Evolutionary conservation across 2,797 vertebrate species (phyloP).

Genomic region (Nothura maculosa): DNA sequence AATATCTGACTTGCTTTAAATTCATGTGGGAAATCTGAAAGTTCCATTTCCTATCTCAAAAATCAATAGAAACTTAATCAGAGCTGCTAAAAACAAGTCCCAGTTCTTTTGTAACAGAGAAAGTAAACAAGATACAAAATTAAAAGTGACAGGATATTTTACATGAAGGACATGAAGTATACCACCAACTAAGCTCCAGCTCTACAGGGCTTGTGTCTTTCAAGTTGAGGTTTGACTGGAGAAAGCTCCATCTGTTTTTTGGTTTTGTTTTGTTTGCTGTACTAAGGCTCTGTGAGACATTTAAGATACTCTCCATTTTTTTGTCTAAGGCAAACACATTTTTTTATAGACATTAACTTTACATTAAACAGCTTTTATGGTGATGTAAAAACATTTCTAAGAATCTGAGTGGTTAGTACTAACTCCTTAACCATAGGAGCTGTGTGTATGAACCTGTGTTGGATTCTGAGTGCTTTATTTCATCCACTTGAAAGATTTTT

Average conservation of each 20-base stretch:
- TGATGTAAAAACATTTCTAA: slow-evolving; percentile 35
- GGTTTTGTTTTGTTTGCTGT: not conserved
- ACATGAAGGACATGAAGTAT: slow-evolving; percentile 71
- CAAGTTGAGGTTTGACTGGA: slow-evolving; percentile 53
- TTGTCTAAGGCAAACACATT: not conserved
- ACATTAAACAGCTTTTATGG: slow-evolving; percentile 48
- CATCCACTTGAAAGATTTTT: not conserved
- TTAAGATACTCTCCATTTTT: slow-evolving; percentile 43
- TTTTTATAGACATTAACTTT: slow-evolving; percentile 42
- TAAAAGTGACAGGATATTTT: slow-evolving; percentile 82
- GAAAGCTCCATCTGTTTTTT: slow-evolving; percentile 68
- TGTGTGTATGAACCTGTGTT: not conserved
- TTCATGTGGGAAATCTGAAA: slow-evolving; percentile 83
- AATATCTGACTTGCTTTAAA: slow-evolving; percentile 81
- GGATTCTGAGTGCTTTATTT: not conserved
- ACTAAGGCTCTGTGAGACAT: slow-evolving; percentile 10
- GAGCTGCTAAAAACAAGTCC: slow-evolving; percentile 81
- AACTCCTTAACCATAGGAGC: not conserved
- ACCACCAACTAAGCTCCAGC: slow-evolving; percentile 53
- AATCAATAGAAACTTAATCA: slow-evolving; percentile 85
- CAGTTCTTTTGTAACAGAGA: slow-evolving; percentile 77
- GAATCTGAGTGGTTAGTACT: not conserved
- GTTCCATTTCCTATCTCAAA: slow-evolving; percentile 81
- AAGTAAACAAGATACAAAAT: slow-evolving; percentile 82
- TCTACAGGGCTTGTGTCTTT: slow-evolving; percentile 45